phyloP scores from a whole-genome alignment of 2,797 vertebrate genomes.

The Hoplostethus atlanticus region DNA sequence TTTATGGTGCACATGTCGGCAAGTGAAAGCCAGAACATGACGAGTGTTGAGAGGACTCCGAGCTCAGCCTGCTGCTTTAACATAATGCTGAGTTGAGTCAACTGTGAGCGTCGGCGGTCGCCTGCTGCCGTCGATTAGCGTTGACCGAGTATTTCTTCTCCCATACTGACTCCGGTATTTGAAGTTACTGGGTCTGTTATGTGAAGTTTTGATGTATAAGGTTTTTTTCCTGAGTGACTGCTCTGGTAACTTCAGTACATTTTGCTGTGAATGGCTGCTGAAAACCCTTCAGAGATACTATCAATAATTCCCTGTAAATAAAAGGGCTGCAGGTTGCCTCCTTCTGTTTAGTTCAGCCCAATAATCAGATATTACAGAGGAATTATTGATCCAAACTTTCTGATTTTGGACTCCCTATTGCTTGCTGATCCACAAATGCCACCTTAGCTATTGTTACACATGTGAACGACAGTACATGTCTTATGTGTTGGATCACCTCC shows the following conservation, averaged over 20 bases:
- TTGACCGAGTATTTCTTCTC: constrained; percentile 16
- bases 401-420: too few species aligned
- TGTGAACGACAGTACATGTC: constrained; percentile 16
- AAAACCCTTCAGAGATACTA: not conserved
- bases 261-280: not conserved
- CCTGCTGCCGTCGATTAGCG: constrained; percentile 27
- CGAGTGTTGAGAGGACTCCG: not conserved
- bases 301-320: not conserved
- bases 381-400: too few species aligned
- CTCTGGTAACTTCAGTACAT: constrained; percentile 6
- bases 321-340: not conserved
- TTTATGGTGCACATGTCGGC: constrained; percentile 3
- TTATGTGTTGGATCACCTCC: constrained; percentile 23
- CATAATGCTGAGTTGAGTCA: constrained; percentile 31
- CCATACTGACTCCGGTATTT: constrained; percentile 11
- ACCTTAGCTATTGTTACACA: too few species aligned
- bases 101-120: constrained; percentile 1
- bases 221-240: not conserved
- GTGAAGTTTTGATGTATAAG: not conserved
- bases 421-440: too few species aligned
- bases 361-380: too few species aligned
- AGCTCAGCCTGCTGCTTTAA: constrained; percentile 8
- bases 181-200: not conserved
- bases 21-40: constrained; percentile 4
- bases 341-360: not conserved